Percentiles rank a stretch among this genome's conserved stretches.
Conservation (phyloP, 2,888 invertebrate species). For the Sussaba pulchella region DNA sequence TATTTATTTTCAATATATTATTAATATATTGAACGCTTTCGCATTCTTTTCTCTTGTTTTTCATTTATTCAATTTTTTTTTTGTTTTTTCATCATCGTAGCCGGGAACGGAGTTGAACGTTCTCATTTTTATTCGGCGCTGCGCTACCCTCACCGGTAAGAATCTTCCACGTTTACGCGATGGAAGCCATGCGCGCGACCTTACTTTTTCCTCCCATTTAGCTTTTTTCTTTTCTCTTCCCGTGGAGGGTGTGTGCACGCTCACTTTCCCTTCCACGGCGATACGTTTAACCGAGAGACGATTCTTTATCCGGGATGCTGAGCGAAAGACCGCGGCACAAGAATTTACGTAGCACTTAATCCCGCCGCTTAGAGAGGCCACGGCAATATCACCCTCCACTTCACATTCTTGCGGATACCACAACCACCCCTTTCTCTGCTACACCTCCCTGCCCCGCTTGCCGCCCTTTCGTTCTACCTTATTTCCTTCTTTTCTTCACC, state of each 20-base stretch:
- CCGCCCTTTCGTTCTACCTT: constrained; percentile 60
- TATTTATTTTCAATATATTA: no score
- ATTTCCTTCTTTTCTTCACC: constrained; percentile 40
- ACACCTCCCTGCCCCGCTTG: no score
- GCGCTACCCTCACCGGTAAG: constrained; percentile 10
- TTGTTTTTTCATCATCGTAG: no score
- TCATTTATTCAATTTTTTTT: no score
- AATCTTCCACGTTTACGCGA: constrained; percentile 24
- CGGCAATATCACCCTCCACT: constrained; percentile 71
- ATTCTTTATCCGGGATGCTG: constrained; percentile 79
- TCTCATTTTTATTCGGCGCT: constrained; percentile 44
- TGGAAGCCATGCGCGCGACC: constrained; percentile 37
- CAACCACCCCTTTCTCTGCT: neutral
- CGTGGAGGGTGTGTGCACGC: constrained; percentile 40
- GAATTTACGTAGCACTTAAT: constrained; percentile 84
- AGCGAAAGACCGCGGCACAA: constrained; percentile 72
- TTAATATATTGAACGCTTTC: no score
- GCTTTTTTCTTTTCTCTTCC: constrained; percentile 54
- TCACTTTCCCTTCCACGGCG: constrained; percentile 54
- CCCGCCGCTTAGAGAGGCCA: constrained; percentile 80
- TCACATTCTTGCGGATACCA: constrained; percentile 59
- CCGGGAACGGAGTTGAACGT: constrained; percentile 23
- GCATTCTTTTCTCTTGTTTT: no score
- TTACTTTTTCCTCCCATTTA: constrained; percentile 41
- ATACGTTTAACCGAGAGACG: constrained; percentile 72